Base-by-base conservation (phyloP, 2,113 vertebrate genomes). In the Melanotaenia duboulayi region DNA sequence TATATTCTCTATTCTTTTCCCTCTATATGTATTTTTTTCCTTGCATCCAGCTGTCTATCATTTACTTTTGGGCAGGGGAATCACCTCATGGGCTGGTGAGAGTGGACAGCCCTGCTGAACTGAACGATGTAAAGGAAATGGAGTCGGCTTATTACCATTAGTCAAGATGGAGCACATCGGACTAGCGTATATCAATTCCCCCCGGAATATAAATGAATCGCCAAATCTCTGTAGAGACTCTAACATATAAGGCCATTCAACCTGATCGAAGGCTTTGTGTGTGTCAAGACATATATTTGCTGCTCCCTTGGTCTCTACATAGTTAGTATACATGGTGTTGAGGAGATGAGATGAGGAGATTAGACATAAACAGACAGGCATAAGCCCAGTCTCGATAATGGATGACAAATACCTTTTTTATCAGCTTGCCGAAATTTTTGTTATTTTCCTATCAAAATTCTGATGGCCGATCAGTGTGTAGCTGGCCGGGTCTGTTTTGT, bases 381-480 rank as follows among this genome's bases (percentile, higher is more conserved):
- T 28, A 6, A 28, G 6, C 28, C 28, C 28, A 4, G 28, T 28
- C 28, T 28, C 3, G 6, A 28, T 28, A 6, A 28, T 28, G 28
- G 28, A 28, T 28, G 28, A 28, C 28, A 28, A 6, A 6, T 28
- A 6, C 6, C 6, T 28, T 4, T 39, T 39, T 39, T 4, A 39
- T 8, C 37, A 2, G 9, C 3, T 8, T 4, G 66, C 54, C 13
- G 49, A 4, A 14, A 58, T 7, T 35, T 69, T 58, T 12, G 35
- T 6, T 35, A 58, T 48, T 12, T 40, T 70, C 4, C 0, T 7
- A 11, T 50, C 46, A 59, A 57, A 16, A 1, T 69, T 37, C 22
- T 58, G 10, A 9, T 48, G 23, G 0, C 3, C 22, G 19, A 42
- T 55, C 0, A 1, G 39, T 20, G 50, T 66, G 19, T 23, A 65